Evolutionary conservation across 2,888 invertebrate species (phyloP), one percentile per base, ranked within the genome.

Genomic region (Leucophenga montana): DNA sequence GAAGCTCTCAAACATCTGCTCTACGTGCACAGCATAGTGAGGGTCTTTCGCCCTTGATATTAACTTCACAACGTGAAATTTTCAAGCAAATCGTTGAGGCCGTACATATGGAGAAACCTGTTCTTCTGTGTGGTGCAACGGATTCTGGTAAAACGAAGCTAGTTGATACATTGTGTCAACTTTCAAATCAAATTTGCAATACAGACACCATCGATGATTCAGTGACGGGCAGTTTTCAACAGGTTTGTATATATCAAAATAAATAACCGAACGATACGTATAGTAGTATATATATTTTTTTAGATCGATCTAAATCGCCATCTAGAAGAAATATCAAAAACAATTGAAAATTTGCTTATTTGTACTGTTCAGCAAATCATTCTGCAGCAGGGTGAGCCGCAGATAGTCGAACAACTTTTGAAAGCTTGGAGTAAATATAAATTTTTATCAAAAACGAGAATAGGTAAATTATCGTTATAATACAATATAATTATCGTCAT

Each of bases 161-260:
- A 0, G 84, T 89, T 4, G 85, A 89, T 74, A 74, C 85, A 0
- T 75, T 89, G 14, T 89, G 89, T 62, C 80, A 79, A 4, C 76
- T 89, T 0, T 85, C 86, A 3, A 89, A 89, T 77, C 85, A 83
- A 22, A 70, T 79, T 4, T 88, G 86, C 59, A 83, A 87, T 61
- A 84, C 85, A 48, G 89, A 89, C 67, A 87, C 84, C 6, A 89
- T 89, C 59, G 89, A 89, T 69, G 89, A 89, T 73, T 89, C 89
- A 0, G 88, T 89, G 0, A 89, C 89, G 3, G 99, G 99, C 66
- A 97, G 98, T 74, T 99, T 98, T 89, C 99, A 99, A 90, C 99
- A 99, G 93, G 90, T 91, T 66, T 75, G 62, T 53, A 44, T n/a
- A 39, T 14, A 59, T 59, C 5, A 57, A 57, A 27, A n/a, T 27